Conservation (phyloP, 2,797 vertebrate species). For the Enteromius paludinosus region DNA sequence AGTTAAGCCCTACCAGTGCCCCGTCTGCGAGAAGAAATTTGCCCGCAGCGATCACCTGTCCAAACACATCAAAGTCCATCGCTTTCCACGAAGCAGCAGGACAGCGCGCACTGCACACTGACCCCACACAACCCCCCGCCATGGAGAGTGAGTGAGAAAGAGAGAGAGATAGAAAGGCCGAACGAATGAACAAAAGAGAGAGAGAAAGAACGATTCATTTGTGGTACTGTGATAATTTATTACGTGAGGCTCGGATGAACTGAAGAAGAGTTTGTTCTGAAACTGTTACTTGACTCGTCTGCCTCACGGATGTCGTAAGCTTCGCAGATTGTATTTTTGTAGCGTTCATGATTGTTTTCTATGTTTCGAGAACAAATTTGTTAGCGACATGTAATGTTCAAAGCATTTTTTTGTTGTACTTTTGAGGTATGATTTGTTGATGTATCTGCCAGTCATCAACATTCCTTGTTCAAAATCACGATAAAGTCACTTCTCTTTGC, state of each 20-base stretch:
- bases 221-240: slow-evolving; percentile 85
- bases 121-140: slow-evolving; percentile 62
- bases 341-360: slow-evolving; percentile 64
- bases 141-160: slow-evolving; percentile 38
- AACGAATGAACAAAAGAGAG: slow-evolving; percentile 45
- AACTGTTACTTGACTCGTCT: slow-evolving; percentile 81
- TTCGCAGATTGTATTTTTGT: slow-evolving; percentile 72
- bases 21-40: slow-evolving; percentile 94
- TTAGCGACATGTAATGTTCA: slow-evolving; percentile 63
- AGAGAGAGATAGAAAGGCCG: slow-evolving; percentile 22
- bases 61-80: slow-evolving; percentile 96
- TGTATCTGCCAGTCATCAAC: slow-evolving; percentile 65
- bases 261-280: slow-evolving; percentile 57
- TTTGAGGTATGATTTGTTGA: slow-evolving; percentile 64
- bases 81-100: slow-evolving; percentile 90
- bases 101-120: slow-evolving; percentile 85
- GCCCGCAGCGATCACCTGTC: slow-evolving; percentile 96
- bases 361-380: slow-evolving; percentile 66
- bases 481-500: slow-evolving; percentile 58
- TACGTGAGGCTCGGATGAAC: slow-evolving; percentile 65
- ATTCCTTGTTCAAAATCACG: slow-evolving; percentile 71
- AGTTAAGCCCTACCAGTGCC: slow-evolving; percentile 95
- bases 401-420: slow-evolving; percentile 70
- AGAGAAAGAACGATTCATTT: slow-evolving; percentile 58
- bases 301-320: slow-evolving; percentile 74